Evolutionary conservation across 2,113 vertebrate species (phyloP).

Genomic region (Oreotragus oreotragus): DNA sequence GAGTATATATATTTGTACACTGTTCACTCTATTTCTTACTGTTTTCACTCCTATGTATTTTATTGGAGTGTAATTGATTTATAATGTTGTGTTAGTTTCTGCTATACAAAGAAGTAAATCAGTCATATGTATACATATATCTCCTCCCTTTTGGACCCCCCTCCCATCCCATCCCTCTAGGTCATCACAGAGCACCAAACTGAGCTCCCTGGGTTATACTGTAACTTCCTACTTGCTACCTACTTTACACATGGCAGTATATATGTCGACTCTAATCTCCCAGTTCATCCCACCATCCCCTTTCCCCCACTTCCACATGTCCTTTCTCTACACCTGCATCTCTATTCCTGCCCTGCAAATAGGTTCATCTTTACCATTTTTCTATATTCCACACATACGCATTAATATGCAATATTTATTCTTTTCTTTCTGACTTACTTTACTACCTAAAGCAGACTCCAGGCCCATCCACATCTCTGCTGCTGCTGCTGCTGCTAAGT

Average conservation of each 20-base stretch:
- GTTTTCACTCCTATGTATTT: not conserved
- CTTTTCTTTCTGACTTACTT: not conserved
- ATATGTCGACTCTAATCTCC: not conserved
- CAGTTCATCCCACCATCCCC: not conserved
- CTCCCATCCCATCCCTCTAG: not conserved
- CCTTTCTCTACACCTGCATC: not conserved
- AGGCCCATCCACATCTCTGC: not conserved
- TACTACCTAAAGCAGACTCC: not conserved
- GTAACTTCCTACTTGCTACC: not conserved
- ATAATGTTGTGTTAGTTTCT: not conserved
- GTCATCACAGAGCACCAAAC: not conserved
- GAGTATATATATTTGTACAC: accelerated
- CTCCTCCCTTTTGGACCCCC: not conserved
- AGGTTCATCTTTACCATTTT: not conserved
- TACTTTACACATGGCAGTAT: not conserved
- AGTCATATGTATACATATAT: not conserved
- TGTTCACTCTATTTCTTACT: not conserved
- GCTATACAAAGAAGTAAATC: not conserved
- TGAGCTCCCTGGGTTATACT: not conserved
- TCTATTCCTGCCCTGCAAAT: not conserved
- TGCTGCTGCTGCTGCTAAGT: too few relatives aligned
- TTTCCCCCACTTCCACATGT: not conserved
- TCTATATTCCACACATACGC: not conserved
- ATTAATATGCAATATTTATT: not conserved
- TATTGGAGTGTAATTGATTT: not conserved